A percentile compares a stretch with the other conserved stretches of the same genome.
Evolutionary conservation across 2,113 vertebrate species (phyloP).

Genomic region (Dissostichus mawsoni): DNA sequence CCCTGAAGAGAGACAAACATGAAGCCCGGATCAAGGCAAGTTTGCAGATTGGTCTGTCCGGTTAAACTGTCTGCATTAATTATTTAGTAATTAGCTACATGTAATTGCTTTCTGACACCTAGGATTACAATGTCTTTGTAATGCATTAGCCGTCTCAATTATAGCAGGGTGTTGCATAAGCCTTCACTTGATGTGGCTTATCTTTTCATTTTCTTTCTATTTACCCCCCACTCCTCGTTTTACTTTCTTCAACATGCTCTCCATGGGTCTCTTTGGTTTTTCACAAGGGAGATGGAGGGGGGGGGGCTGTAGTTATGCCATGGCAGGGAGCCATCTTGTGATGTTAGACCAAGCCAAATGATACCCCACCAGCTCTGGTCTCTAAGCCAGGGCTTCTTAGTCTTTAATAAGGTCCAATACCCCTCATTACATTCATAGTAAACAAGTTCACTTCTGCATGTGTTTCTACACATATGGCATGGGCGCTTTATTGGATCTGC

Average conservation of each 20-base stretch:
- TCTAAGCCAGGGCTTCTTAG: slow-evolving; percentile 16
- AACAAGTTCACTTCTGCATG: slow-evolving; percentile 30
- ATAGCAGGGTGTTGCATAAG: slow-evolving; percentile 60
- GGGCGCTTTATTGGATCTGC: slow-evolving; percentile 15
- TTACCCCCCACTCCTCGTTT: not conserved
- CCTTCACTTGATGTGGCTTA: slow-evolving; percentile 58
- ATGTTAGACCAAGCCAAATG: slow-evolving; percentile 57
- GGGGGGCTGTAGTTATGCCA: not conserved
- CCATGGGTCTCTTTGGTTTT: slow-evolving; percentile 13
- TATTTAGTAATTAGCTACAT: slow-evolving; percentile 77
- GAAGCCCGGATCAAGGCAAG: slow-evolving; percentile 43
- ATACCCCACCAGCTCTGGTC: slow-evolving; percentile 29
- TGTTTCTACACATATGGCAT: slow-evolving; percentile 35
- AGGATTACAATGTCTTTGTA: slow-evolving; percentile 73
- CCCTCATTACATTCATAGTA: slow-evolving; percentile 46
- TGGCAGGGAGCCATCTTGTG: slow-evolving; percentile 23
- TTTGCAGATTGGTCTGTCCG: slow-evolving; percentile 58
- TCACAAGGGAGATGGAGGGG: not conserved
- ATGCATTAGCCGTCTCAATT: slow-evolving; percentile 67
- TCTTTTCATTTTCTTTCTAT: slow-evolving; percentile 58
- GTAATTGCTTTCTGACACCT: slow-evolving; percentile 76
- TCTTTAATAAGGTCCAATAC: slow-evolving; percentile 37
- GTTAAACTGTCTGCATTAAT: slow-evolving; percentile 70
- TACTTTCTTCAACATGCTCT: slow-evolving; percentile 17
- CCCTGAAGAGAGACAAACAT: slow-evolving; percentile 54